Base-by-base conservation (phyloP, 1,140 invertebrate species). In the Hypsibius dujardini region DNA sequence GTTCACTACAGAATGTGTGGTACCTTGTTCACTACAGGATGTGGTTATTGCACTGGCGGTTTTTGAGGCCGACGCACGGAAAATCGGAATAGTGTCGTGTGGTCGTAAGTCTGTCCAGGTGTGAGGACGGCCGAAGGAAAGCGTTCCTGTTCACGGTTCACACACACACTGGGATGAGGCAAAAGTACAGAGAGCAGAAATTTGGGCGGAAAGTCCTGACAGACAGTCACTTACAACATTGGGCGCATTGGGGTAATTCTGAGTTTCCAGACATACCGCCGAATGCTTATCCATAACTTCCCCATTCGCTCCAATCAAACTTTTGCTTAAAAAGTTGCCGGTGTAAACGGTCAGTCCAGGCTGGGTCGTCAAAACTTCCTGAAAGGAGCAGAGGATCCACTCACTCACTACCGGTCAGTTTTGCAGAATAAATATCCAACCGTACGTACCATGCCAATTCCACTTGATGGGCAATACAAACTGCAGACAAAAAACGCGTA, bases 231-330 rank as follows among this genome's bases (percentile, higher is more conserved):
- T 81, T 80, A 88, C 84, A 78, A 92, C 84, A 81, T 95, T 90
- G 1, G 93, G 80, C 12, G 91, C 88, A 80, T 96, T 88, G 0
- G 92, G 92, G 82, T 87, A 95, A 76, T 88, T 89, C 79, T 95
- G 91, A 0, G 92, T 90, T 79, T 95, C 91, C 47, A 95, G 80
- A 76, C 89, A 93, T 73, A 95, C 87, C 1, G 86, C 89, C 1
- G 86, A 87, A 74, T 93, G 90, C 74, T 86, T 85, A 14, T 83
- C 82, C 76, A 94, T 95, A 0, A 78, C 50, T 56, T n/a, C 50
- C 7, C 50, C 50, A 56, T 56, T 7, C 50, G 7, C n/a, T 56
- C 50, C 50, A n/a, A 56, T n/a, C 7, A 56, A 7, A n/a, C n/a
- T 56, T n/a, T 56, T 56, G n/a, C n/a, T 56, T n/a, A 56, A 56